These are phyloP conservation scores for Ectemnius cavifrons DNA, from an alignment of 2,888 invertebrate genomes.

Conservation along the genomic window DNA sequence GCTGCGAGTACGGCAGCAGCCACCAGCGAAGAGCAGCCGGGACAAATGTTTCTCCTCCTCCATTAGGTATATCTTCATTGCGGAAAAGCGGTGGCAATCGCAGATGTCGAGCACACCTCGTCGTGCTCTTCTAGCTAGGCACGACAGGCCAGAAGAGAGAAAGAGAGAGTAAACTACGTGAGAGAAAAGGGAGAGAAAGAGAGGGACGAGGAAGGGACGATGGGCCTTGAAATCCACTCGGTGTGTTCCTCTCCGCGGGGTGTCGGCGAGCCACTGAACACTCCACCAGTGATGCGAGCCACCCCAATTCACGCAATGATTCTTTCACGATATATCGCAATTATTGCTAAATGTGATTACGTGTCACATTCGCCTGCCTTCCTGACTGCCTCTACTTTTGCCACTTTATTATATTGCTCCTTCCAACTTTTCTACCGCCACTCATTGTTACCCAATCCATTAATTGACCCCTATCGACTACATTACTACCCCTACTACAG, in stretches of 20 bases:
- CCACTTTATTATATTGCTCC: background rate
- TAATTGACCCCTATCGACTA: background rate
- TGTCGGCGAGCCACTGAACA: conserved; percentile 24
- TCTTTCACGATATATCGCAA: conserved; percentile 22
- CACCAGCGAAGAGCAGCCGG: background rate
- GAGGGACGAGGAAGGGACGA: conserved; percentile 40
- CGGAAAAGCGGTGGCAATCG: conserved; percentile 55
- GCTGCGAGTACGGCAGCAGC: background rate
- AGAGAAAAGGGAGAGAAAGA: background rate
- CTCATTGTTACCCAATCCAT: background rate
- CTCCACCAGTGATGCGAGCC: conserved; percentile 4
- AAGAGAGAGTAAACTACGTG: background rate
- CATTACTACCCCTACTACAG: no score
- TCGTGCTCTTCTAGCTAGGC: background rate
- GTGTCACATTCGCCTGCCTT: no score
- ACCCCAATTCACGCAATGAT: conserved; percentile 51
- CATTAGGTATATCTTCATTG: conserved; percentile 48
- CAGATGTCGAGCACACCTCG: conserved; percentile 65
- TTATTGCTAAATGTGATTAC: conserved; percentile 16
- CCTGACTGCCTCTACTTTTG: background rate
- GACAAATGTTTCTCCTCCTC: conserved; percentile 4
- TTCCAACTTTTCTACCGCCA: background rate
- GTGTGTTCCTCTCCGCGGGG: conserved; percentile 62
- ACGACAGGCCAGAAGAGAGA: background rate
- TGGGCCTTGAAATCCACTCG: conserved; percentile 61